A percentile compares a stretch with the other conserved stretches of the same genome.
Evolutionary conservation across 1,140 invertebrate species (phyloP).

Genomic region (Gryllus bimaculatus): DNA sequence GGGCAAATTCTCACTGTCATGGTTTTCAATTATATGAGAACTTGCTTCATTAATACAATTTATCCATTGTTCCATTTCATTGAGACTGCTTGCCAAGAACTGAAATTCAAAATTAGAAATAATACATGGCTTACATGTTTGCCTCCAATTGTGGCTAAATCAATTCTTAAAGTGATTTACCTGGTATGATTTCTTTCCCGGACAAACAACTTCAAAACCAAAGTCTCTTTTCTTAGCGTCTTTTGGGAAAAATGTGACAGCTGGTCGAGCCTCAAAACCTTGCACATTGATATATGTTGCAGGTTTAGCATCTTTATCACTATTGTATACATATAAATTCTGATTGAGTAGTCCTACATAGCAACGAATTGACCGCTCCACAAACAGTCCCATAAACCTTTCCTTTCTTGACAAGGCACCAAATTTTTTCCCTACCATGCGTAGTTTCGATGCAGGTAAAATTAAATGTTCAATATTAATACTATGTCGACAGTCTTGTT

Average conservation of each 20-base stretch:
- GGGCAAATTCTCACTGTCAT: background rate
- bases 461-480: background rate
- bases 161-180: constrained; percentile 8
- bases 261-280: constrained; percentile 11
- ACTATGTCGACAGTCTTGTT: background rate
- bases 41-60: background rate
- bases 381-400: constrained; percentile 12
- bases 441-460: constrained; percentile 2
- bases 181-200: constrained; percentile 18
- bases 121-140: background rate
- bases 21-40: background rate
- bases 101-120: background rate
- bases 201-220: constrained; percentile 17
- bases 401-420: constrained; percentile 14
- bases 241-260: background rate
- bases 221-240: constrained; percentile 15
- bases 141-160: background rate
- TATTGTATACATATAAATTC: constrained; percentile 6
- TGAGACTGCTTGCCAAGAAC: background rate
- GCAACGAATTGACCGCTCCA: constrained; percentile 8
- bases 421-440: constrained; percentile 7
- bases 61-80: background rate
- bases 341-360: constrained; percentile 12
- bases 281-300: background rate
- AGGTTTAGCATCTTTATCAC: constrained; percentile 18